Conservation (phyloP, 2,113 vertebrate species). For the Platanista minor region DNA sequence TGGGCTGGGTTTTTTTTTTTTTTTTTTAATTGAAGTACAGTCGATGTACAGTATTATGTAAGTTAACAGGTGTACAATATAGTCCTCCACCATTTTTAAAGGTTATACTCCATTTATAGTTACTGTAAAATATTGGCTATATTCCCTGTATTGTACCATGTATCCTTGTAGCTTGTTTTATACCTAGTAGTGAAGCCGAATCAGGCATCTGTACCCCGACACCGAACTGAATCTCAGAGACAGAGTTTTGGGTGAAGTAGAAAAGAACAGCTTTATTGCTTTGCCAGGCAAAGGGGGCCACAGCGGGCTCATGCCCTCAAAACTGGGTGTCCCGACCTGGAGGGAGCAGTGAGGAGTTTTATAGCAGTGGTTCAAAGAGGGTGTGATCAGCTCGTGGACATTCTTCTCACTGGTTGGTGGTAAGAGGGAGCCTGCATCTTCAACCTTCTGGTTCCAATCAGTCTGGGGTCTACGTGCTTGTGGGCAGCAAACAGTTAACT, state of each 20-base stretch:
- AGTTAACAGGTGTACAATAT: neutral
- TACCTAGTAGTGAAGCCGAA: neutral
- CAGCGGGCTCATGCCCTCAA: neutral
- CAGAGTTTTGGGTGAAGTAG: neutral
- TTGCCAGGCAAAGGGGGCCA: neutral
- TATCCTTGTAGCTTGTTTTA: neutral
- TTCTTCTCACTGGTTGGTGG: neutral
- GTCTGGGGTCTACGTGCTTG: neutral
- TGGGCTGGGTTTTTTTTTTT: neutral
- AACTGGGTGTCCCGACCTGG: neutral
- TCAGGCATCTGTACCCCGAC: neutral
- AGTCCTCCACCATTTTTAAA: neutral
- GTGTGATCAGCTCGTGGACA: neutral
- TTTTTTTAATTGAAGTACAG: neutral
- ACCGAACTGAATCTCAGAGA: neutral
- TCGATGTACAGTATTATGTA: neutral
- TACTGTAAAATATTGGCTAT: neutral
- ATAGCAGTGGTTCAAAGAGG: neutral
- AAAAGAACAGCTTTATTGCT: neutral
- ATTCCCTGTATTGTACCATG: neutral
- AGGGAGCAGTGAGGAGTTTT: neutral
- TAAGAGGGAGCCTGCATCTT: neutral
- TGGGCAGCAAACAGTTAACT: neutral
- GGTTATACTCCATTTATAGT: neutral
- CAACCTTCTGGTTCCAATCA: neutral